Evolutionary conservation across 2,888 invertebrate species (phyloP).

Genomic region (Oscheius sp.): DNA sequence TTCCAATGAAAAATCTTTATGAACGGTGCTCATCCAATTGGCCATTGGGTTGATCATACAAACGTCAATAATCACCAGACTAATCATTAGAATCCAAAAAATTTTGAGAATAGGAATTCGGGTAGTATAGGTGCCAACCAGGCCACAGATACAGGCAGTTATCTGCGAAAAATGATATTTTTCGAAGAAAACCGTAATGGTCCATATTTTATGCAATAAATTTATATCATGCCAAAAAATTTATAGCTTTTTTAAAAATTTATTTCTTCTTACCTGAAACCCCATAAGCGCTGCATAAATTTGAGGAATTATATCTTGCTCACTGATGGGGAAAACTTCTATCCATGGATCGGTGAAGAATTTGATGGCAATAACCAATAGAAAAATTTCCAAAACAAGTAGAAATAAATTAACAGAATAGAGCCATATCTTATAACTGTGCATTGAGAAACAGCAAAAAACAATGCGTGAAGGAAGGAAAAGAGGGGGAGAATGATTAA

Average conservation of each 20-base stretch:
- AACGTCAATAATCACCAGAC: conserved; percentile 33
- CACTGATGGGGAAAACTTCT: background rate
- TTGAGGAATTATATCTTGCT: background rate
- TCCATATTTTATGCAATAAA: too few relatives aligned
- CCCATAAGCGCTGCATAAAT: background rate
- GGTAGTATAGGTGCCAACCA: conserved; percentile 4
- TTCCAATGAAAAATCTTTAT: background rate
- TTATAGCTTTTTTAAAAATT: too few relatives aligned
- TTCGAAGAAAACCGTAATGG: background rate
- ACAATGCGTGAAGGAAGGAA: conserved; percentile 13
- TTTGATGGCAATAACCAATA: background rate
- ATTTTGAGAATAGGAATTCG: conserved; percentile 14
- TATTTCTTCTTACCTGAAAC: conserved; percentile 13
- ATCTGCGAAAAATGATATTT: background rate
- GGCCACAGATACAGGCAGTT: conserved; percentile 15
- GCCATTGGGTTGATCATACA: conserved; percentile 29
- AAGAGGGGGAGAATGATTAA: conserved; percentile 26
- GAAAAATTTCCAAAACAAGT: background rate
- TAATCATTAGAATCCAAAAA: conserved; percentile 50
- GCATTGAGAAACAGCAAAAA: conserved; percentile 6
- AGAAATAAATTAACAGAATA: conserved; percentile 20
- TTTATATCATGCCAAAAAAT: too few relatives aligned
- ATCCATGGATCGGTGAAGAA: conserved; percentile 15
- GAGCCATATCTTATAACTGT: conserved; percentile 25
- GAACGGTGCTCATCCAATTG: background rate